Evolutionary conservation across 2,113 vertebrate genomes (phyloP).

Genomic region (Polyodon spathula): DNA sequence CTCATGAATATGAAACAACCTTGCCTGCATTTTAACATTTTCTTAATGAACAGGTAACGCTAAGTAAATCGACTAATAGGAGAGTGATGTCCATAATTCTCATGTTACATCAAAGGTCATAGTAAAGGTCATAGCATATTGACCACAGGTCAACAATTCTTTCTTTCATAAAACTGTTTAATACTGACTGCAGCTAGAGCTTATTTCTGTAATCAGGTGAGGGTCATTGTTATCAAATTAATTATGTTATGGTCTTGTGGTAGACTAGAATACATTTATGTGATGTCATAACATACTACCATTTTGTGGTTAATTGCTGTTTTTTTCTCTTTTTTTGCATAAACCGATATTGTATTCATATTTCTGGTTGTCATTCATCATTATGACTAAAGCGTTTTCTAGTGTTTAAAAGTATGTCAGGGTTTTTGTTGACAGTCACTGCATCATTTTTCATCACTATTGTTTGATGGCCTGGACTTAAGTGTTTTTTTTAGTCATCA

Average conservation of each 20-base stretch:
- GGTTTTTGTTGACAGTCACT: slow-evolving; percentile 52
- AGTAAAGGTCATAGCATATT: too few relatives aligned
- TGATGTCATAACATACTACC: slow-evolving; percentile 25
- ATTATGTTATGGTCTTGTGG: too few relatives aligned
- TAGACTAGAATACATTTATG: slow-evolving; percentile 29
- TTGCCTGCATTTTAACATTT: too few relatives aligned
- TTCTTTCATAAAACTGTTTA: too few relatives aligned
- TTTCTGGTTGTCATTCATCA: slow-evolving; percentile 65
- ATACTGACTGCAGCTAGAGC: too few relatives aligned
- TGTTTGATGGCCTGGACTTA: slow-evolving; percentile 59
- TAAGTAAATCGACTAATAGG: neutral
- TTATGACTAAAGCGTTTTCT: slow-evolving; percentile 52
- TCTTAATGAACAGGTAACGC: too few relatives aligned
- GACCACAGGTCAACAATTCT: too few relatives aligned
- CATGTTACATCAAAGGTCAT: too few relatives aligned
- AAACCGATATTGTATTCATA: slow-evolving; percentile 64
- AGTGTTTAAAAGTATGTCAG: slow-evolving; percentile 63
- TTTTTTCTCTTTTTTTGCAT: slow-evolving; percentile 66
- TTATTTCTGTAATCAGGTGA: too few relatives aligned
- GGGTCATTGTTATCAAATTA: too few relatives aligned
- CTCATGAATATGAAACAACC: too few relatives aligned
- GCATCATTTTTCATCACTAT: slow-evolving; percentile 60
- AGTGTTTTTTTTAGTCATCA: slow-evolving; percentile 49
- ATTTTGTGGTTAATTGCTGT: slow-evolving; percentile 31
- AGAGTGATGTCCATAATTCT: neutral